phyloP scores from a whole-genome alignment of 2,113 vertebrate species.

The Puntigrus tetrazona region DNA sequence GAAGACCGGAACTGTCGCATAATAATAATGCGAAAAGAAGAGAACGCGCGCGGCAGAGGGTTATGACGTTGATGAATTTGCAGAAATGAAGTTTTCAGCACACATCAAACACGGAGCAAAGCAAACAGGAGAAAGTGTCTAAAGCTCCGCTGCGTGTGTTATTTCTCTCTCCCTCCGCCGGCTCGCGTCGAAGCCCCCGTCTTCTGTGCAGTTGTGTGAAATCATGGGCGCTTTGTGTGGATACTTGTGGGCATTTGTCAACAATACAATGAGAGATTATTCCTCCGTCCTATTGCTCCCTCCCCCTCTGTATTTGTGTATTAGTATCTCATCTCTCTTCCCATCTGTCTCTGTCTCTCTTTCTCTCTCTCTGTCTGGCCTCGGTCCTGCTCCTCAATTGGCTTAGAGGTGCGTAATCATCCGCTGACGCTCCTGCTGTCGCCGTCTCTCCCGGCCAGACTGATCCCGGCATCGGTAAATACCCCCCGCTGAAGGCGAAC shows the following conservation, averaged over 20 bases:
- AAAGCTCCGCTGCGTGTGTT: neutral
- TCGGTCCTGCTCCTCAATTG: constrained; percentile 67
- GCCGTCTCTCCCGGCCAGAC: constrained; percentile 55
- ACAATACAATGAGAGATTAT: constrained; percentile 8
- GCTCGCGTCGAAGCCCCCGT: neutral
- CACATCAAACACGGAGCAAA: neutral
- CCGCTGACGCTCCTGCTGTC: constrained; percentile 68
- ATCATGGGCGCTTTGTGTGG: constrained; percentile 11
- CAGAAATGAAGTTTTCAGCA: neutral
- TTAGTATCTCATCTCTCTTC: constrained; percentile 37
- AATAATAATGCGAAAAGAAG: neutral
- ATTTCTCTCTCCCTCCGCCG: neutral
- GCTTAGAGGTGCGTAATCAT: constrained; percentile 75
- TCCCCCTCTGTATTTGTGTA: constrained; percentile 10
- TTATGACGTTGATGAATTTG: neutral
- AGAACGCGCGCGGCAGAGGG: neutral
- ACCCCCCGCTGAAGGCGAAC: constrained; percentile 58
- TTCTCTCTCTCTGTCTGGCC: constrained; percentile 57
- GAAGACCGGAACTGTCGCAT: neutral
- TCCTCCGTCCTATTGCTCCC: constrained; percentile 30
- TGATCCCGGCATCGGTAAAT: constrained; percentile 76
- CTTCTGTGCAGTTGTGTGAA: neutral
- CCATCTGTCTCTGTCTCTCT: constrained; percentile 48
- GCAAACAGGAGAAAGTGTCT: neutral
- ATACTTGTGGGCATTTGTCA: constrained; percentile 28